Evolutionary conservation across 1,140 invertebrate genomes (phyloP).

Genomic region (Cephus cinctus): DNA sequence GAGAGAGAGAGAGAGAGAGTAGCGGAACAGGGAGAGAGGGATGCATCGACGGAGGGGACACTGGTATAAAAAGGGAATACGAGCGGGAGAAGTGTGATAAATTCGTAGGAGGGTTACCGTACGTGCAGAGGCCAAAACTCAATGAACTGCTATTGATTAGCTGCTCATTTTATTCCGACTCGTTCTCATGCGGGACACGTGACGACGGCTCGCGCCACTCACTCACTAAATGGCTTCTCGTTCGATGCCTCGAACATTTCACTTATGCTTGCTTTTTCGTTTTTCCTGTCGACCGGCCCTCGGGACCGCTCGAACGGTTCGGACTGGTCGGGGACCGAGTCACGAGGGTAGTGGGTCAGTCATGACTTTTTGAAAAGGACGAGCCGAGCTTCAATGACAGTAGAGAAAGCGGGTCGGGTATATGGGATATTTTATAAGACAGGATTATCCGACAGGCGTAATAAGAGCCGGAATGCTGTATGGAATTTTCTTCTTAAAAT

Average conservation of each 20-base stretch:
- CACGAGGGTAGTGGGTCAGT: conserved; percentile 49
- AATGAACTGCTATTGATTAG: conserved; percentile 52
- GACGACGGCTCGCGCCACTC: conserved; percentile 14
- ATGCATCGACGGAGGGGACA: not conserved
- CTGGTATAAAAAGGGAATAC: not conserved
- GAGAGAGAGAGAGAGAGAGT: not conserved
- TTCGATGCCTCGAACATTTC: too few relatives aligned
- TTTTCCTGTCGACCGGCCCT: conserved; percentile 28
- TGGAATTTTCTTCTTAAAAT: too few relatives aligned
- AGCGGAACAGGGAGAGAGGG: too few relatives aligned
- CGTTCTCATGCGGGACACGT: too few relatives aligned
- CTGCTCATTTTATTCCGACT: conserved; percentile 41
- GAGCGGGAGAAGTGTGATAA: conserved; percentile 23
- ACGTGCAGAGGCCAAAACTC: conserved; percentile 40
- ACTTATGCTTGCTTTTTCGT: too few relatives aligned
- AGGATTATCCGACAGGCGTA: conserved; percentile 22
- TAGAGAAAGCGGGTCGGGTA: conserved; percentile 38
- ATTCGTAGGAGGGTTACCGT: conserved; percentile 3
- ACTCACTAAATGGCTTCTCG: conserved; percentile 16
- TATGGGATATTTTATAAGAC: conserved; percentile 29
- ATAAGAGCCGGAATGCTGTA: too few relatives aligned
- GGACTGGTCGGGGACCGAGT: conserved; percentile 42
- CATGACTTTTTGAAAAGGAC: conserved; percentile 35
- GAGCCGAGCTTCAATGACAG: conserved; percentile 18
- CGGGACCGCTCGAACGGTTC: conserved; percentile 24